Conservation (phyloP, 1,140 invertebrate genomes). For the Listronotus oregonensis region DNA sequence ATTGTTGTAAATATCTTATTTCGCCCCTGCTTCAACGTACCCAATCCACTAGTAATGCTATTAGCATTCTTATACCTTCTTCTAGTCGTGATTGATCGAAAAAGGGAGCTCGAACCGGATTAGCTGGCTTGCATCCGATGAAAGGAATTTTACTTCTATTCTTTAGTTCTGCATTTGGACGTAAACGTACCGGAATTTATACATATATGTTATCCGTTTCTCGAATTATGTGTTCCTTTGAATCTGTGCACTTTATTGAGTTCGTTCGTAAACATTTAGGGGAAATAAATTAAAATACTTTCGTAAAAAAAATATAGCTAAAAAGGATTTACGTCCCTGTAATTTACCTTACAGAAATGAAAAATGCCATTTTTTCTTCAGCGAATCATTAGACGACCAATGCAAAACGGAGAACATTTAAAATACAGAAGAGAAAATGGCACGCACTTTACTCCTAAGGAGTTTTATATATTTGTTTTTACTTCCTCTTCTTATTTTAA, state of each 20-base stretch:
- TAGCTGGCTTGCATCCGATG: conserved; percentile 36
- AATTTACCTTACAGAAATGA: too few relatives aligned
- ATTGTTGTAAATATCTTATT: not conserved
- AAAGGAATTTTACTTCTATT: conserved; percentile 40
- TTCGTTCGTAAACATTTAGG: not conserved
- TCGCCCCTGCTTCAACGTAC: conserved; percentile 22
- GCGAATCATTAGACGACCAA: too few relatives aligned
- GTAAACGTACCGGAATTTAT: conserved; percentile 29
- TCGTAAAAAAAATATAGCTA: too few relatives aligned
- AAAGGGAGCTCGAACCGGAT: conserved; percentile 33
- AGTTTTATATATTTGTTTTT: too few relatives aligned
- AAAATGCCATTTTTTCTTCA: too few relatives aligned
- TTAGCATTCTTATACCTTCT: conserved; percentile 46
- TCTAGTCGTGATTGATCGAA: conserved; percentile 43
- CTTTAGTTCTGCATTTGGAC: conserved; percentile 20
- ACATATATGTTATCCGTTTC: conserved; percentile 29
- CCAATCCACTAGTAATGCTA: conserved; percentile 43
- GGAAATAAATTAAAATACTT: too few relatives aligned
- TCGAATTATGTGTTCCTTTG: conserved; percentile 21
- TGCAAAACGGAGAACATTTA: too few relatives aligned
- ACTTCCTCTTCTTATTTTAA: too few relatives aligned
- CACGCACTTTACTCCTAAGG: too few relatives aligned
- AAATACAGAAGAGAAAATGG: too few relatives aligned
- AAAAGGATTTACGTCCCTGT: too few relatives aligned
- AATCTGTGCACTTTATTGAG: conserved; percentile 27